Evolutionary conservation across 2,797 vertebrate species (phyloP), one percentile per base, ranked within the genome.

Genomic region (Anniella stebbinsi): DNA sequence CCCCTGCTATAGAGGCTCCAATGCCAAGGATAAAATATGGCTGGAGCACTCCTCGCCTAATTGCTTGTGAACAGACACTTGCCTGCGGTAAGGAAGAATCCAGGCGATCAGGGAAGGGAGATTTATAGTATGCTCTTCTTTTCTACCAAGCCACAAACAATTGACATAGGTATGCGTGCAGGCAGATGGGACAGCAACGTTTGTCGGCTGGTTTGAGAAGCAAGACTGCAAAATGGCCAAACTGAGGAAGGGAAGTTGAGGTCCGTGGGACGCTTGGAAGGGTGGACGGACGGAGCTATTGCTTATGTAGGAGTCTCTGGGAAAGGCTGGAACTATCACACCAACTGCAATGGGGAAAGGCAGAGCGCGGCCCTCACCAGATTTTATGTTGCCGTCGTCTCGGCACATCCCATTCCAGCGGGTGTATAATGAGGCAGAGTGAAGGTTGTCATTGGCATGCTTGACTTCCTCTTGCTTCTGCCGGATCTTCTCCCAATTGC

Each of bases 371-470:
- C 80, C 83, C 95, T 95, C 91, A 98, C 99, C 99, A 81, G 99
- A 99, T 92, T 99, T 99, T 80, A 99, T 99, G 97, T 99, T 99
- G 84, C 99, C 99, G 0, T 99, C 98, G 2, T 99, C 99, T 0
- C 99, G 97, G 87, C 98, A 99, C 91, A 99, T 98, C 9, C 98
- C 98, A 38, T 98, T 99, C 99, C 99, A 99, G 94, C 99, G 99
- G 0, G 96, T 97, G 84, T 99, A 99, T 0, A 99, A 94, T 0
- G 99, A 98, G 0, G 98, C 95, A 33, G 97, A 97, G 88, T 97
- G 97, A 70, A 99, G 97, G 57, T 96, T 96, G 93, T 98, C 98
- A 0, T 97, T 97, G 84, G 98, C 98, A 4, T 98, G 98, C 95
- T 99, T 99, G 92, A 98, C 97, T 67, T 99, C 97, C 95, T 99